Percentiles rank a stretch among this genome's conserved stretches.
phyloP scores from a whole-genome alignment of 2,113 vertebrate genomes.

The Saimiri boliviensis region DNA sequence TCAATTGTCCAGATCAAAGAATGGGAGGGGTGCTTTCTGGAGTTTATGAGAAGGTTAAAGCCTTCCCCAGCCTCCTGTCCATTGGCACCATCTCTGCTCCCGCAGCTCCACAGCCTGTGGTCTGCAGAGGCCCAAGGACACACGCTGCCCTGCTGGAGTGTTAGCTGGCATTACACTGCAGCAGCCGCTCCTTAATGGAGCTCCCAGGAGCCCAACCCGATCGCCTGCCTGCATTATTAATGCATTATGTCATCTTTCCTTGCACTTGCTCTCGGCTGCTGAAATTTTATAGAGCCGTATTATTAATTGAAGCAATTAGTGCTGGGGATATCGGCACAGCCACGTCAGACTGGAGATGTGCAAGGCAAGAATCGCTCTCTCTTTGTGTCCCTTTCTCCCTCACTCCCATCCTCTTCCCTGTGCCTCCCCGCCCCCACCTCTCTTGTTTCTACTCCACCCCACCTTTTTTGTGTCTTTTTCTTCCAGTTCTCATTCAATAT shows the following conservation, averaged over 20 bases:
- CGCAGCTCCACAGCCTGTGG: not conserved
- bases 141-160: not conserved
- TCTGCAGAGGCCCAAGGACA: slow-evolving; percentile 44
- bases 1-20: slow-evolving; percentile 2
- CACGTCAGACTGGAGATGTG: not conserved
- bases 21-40: not conserved
- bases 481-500: not conserved
- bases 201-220: slow-evolving; percentile 40
- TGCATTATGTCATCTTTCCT: slow-evolving; percentile 68
- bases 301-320: slow-evolving; percentile 72
- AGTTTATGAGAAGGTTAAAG: not conserved
- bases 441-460: not conserved
- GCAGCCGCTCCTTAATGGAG: slow-evolving; percentile 48
- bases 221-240: slow-evolving; percentile 62
- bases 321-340: slow-evolving; percentile 44
- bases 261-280: slow-evolving; percentile 42
- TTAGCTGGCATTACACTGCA: not conserved
- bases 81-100: not conserved
- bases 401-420: not conserved
- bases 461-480: not conserved
- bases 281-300: slow-evolving; percentile 74
- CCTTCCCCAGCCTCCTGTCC: not conserved
- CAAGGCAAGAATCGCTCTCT: not conserved
- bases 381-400: not conserved
- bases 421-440: not conserved